Evolutionary conservation across 2,888 invertebrate genomes (phyloP), one percentile per base, ranked within the genome.

Genomic region (Drosophila demipolita): DNA sequence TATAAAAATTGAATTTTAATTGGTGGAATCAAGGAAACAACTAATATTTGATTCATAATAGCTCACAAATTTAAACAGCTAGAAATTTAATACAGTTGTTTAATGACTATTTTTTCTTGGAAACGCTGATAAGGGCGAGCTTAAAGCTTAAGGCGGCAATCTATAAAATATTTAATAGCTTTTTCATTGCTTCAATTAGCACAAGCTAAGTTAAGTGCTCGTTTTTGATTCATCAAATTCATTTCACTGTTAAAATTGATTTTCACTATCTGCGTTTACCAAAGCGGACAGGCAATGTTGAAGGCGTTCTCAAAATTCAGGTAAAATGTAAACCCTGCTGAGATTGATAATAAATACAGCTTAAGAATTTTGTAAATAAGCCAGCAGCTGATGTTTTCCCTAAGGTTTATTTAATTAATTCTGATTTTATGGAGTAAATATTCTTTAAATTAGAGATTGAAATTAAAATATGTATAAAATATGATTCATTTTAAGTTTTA

Each of bases 171-270:
- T 40, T 42, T 3, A 12, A 12, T 12, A 1, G 42, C 20, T 20
- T 20, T 12, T 20, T 20, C 7, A 20, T 45, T 12, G 0, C 17
- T 7, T 20, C 45, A 45, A 45, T 45, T 20, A 45, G 63, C 53
- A 63, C 45, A 61, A 77, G 75, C 57, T 29, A 63, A 63, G 63
- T 50, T 60, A 48, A 70, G 65, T 70, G 75, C 57, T 29, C 38
- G 26, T 61, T 50, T 64, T 78, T 73, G 38, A 49, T 33, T 23
- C 61, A 9, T 59, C 52, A 61, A 68, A 61, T 59, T 62, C 42
- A 29, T 38, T 38, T 75, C 54, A 29, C 29, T 29, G 29, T 29
- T 29, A 29, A 75, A 77, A 79, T 78, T 64, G 64, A 52, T 50
- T 63, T n/a, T 8, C 60, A 42, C 60, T 11, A n/a, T n/a, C n/a